Evolutionary conservation across 2,888 invertebrate genomes (phyloP), one percentile per base, ranked within the genome.

Genomic region (Cerceris ruficornis): DNA sequence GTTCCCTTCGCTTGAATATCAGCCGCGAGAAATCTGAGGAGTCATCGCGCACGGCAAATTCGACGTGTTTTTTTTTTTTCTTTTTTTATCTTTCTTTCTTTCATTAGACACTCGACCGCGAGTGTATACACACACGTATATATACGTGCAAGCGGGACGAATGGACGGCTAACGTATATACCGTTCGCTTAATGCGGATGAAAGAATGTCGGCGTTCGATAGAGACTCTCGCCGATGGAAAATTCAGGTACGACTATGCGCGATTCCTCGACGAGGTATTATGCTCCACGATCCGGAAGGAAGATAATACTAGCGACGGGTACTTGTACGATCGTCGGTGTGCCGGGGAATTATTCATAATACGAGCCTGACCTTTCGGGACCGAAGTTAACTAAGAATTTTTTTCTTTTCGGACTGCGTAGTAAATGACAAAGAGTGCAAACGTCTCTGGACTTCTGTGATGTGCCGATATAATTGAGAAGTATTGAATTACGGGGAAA

Each of bases 21-120:
- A 77, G 74, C 74, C 77, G 78, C 57, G 76, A 64, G 82, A 83
- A 83, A 83, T 83, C 72, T 75, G 72, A 70, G 78, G 75, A 86
- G 85, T 86, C 86, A 86, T 86, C 80, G 74, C 49, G 60, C 75
- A 69, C 76, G 46, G 76, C 64, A 59, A 66, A 86, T 74, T 72
- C 73, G 6, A 59, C 52, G 39, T 69, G 42, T 60, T 62, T 69
- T 64, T 58, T 41, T 42, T 39, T 39, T 64, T 58, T 41, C 17
- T 39, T 39, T 39, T 55, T 15, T 41, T 8, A 14, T 59, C 14
- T 46, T 7, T 55, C 54, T 43, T 62, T 49, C 52, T 54, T 66
- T 61, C 75, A 42, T 55, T 46, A 54, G 9, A 41, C 62, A 43
- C 58, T 57, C 57, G 43, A 14, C 39, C 14, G 6, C 54, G 54